A percentile compares a stretch with the other conserved stretches of the same genome.
These are phyloP conservation scores for Calameuta idolon DNA, from an alignment of 2,888 invertebrate species.

Conservation along the genomic window DNA sequence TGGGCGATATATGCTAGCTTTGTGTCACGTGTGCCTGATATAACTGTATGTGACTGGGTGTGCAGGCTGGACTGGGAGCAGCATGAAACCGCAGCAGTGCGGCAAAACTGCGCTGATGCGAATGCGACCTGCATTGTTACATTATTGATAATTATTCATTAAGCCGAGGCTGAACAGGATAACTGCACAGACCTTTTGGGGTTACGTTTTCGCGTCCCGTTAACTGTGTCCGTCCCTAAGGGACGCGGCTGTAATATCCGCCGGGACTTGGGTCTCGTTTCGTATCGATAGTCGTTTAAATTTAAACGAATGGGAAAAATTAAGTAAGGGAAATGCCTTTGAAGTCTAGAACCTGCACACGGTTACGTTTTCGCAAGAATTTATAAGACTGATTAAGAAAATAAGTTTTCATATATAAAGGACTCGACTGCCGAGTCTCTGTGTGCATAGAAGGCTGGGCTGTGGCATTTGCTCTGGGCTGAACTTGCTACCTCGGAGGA, in stretches of 20 bases:
- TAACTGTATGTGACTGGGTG: not conserved
- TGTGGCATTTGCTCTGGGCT: conserved; percentile 17
- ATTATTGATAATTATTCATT: conserved; percentile 42
- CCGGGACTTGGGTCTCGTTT: not conserved
- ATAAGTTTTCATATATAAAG: conserved; percentile 20
- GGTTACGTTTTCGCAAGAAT: not conserved
- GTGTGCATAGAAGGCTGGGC: conserved; percentile 8
- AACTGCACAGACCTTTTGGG: not conserved
- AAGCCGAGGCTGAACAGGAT: not conserved
- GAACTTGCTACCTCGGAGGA: conserved; percentile 14
- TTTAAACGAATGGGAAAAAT: not conserved
- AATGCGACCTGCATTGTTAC: conserved; percentile 20
- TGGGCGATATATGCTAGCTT: not conserved
- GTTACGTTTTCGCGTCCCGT: not conserved
- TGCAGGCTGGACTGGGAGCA: conserved; percentile 24
- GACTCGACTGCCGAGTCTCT: conserved; percentile 22
- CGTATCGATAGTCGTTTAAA: not conserved
- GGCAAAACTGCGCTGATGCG: conserved; percentile 30
- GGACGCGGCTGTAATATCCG: not conserved
- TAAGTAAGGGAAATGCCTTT: not conserved
- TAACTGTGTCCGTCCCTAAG: not conserved
- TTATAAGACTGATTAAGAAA: conserved; percentile 25
- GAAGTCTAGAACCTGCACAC: not conserved
- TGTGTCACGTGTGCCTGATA: conserved; percentile 26
- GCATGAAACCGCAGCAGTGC: conserved; percentile 38